Evolutionary conservation across 2,888 invertebrate genomes (phyloP).

Genomic region (Neoascia interrupta): DNA sequence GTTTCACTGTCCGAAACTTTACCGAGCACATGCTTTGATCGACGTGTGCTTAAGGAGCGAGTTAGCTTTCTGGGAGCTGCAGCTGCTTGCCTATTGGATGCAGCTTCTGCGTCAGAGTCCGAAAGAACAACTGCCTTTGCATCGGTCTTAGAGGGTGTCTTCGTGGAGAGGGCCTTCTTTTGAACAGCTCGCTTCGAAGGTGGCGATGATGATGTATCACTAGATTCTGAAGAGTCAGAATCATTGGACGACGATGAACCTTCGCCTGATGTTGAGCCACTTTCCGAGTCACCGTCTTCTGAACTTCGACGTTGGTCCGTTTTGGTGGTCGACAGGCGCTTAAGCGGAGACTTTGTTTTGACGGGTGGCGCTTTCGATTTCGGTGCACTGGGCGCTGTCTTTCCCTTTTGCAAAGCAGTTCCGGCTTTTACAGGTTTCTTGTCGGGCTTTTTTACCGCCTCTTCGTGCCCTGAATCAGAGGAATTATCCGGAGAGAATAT

Average conservation of each 20-base stretch:
- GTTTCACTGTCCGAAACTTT: constrained; percentile 77
- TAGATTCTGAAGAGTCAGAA: constrained; percentile 73
- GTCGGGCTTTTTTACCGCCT: constrained; percentile 73
- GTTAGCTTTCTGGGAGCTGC: constrained; percentile 86
- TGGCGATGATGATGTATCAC: constrained; percentile 45
- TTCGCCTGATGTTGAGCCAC: constrained; percentile 71
- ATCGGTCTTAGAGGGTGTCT: constrained; percentile 69
- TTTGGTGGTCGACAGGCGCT: constrained; percentile 69
- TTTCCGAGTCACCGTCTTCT: constrained; percentile 74
- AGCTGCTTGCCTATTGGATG: constrained; percentile 67
- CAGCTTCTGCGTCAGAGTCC: constrained; percentile 80
- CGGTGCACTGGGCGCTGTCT: constrained; percentile 18
- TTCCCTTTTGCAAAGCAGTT: constrained; percentile 26
- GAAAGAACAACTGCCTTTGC: constrained; percentile 80
- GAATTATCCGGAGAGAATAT: constrained; percentile 91
- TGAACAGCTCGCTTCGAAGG: constrained; percentile 38
- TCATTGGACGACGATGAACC: constrained; percentile 71
- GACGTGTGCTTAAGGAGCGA: constrained; percentile 85
- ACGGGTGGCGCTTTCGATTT: constrained; percentile 19
- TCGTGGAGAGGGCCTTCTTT: constrained; percentile 45
- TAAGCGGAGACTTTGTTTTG: constrained; percentile 75
- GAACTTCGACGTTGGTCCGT: constrained; percentile 75
- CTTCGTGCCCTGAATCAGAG: constrained; percentile 83
- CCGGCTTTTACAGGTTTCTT: constrained; percentile 34
- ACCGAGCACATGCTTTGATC: constrained; percentile 83